These are phyloP conservation scores for Solenodon paradoxus DNA, from an alignment of 2,113 vertebrate species.

Conservation along the genomic window DNA sequence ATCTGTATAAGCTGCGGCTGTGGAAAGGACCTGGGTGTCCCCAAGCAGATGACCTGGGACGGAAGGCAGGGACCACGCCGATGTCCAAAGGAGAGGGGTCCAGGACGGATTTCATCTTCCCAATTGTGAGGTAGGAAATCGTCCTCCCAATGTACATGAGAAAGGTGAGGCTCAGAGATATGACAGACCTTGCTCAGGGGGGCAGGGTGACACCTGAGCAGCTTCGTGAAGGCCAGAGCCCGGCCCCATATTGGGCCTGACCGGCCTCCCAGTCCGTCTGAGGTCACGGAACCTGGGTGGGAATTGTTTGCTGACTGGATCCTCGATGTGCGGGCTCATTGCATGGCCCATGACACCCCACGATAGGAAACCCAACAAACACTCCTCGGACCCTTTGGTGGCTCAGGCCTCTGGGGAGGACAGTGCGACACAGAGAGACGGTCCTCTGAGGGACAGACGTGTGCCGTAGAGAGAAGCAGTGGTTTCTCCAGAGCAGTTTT, in stretches of 20 bases:
- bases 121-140: not conserved
- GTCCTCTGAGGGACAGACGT: too few relatives aligned
- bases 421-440: not conserved
- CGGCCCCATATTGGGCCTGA: not conserved
- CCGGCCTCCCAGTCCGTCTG: not conserved
- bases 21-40: not conserved
- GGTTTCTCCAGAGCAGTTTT: not conserved
- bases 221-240: not conserved
- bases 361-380: too few relatives aligned
- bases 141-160: not conserved
- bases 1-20: not conserved
- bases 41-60: not conserved
- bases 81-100: not conserved
- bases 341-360: fast-evolving
- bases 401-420: too few relatives aligned
- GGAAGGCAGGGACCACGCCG: fast-evolving
- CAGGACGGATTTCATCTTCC: not conserved
- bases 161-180: not conserved
- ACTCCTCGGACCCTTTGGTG: not conserved
- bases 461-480: not conserved
- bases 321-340: too few relatives aligned
- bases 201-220: not conserved
- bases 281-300: fast-evolving
- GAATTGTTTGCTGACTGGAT: not conserved
- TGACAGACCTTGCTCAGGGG: not conserved